Evolutionary conservation across 2,797 vertebrate species (phyloP).

Genomic region (Taeniopygia guttata): DNA sequence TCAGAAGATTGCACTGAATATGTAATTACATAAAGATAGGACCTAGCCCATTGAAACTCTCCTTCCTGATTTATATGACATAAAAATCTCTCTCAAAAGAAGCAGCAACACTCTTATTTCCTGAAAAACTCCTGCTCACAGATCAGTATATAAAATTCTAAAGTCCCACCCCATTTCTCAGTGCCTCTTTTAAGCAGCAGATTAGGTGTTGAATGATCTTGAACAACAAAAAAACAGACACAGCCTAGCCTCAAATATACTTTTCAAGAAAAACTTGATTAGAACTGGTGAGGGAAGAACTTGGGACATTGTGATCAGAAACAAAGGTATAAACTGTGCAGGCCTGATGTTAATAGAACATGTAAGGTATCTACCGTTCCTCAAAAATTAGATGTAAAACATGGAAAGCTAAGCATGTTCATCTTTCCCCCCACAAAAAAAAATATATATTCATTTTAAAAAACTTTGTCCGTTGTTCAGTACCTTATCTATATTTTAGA

Average conservation of each 20-base stretch:
- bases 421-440: not conserved
- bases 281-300: not conserved
- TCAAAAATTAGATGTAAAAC: not conserved
- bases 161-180: not conserved
- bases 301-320: not conserved
- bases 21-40: not conserved
- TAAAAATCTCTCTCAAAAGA: not conserved
- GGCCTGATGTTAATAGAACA: not conserved
- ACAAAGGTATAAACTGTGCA: not conserved
- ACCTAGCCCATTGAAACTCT: slow-evolving; percentile 14
- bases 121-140: not conserved
- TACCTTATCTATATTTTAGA: not conserved
- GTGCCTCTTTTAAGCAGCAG: not conserved
- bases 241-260: not conserved
- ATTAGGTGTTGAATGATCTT: not conserved
- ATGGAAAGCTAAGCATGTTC: not conserved
- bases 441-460: not conserved
- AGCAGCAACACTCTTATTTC: not conserved
- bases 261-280: slow-evolving; percentile 1
- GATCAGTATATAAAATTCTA: not conserved
- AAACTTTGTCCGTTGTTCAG: not conserved
- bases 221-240: not conserved
- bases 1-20: not conserved
- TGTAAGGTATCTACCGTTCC: not conserved
- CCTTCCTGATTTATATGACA: not conserved